Evolutionary conservation across 2,888 invertebrate genomes (phyloP).

Genomic region (Craniophora ligustri): DNA sequence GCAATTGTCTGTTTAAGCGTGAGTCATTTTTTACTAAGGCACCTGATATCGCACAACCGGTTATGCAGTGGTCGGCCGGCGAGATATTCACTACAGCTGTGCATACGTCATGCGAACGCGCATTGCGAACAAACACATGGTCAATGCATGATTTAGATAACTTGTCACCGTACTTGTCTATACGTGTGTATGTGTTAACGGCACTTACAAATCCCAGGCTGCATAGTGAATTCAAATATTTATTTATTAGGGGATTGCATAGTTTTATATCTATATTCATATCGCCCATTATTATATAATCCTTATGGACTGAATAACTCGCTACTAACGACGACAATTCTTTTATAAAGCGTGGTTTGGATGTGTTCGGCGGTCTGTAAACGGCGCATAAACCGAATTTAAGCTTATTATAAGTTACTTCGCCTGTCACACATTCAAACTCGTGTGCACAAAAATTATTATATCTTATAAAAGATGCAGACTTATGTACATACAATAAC

Average conservation of each 20-base stretch:
- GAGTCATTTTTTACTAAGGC: neutral
- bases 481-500: neutral
- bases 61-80: neutral
- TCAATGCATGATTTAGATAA: neutral
- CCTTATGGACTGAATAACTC: neutral
- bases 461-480: neutral
- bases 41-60: neutral
- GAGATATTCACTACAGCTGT: neutral
- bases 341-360: neutral
- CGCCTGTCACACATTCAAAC: constrained; percentile 1
- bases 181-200: neutral
- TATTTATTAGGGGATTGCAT: neutral
- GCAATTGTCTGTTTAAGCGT: neutral
- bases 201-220: neutral
- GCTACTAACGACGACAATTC: neutral
- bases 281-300: neutral
- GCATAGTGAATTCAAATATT: neutral
- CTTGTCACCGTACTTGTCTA: neutral
- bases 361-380: neutral
- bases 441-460: neutral
- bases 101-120: neutral
- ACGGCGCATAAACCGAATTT: constrained; percentile 1
- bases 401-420: neutral
- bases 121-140: neutral
- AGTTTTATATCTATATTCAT: neutral